phyloP scores from a whole-genome alignment of 2,113 vertebrate genomes.

The Agapornis roseicollis region DNA sequence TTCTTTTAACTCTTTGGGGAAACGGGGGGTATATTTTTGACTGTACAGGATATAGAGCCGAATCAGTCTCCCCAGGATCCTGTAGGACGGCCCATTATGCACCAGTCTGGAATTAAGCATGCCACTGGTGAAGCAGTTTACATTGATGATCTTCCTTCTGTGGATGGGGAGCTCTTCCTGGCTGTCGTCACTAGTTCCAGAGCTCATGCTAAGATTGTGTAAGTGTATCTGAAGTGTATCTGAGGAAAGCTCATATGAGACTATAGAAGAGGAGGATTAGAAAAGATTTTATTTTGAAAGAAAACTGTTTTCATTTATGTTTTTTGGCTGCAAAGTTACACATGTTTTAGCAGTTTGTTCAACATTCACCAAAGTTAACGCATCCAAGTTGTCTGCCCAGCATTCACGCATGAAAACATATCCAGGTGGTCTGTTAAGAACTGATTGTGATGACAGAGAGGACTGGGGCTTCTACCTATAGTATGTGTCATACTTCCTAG shows the following conservation, averaged over 20 bases:
- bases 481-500: neutral
- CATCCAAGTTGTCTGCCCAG: neutral
- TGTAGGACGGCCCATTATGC: constrained; percentile 86
- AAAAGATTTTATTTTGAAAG: neutral
- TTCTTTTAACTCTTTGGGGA: neutral
- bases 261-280: neutral
- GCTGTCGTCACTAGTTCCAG: constrained; percentile 85
- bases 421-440: neutral
- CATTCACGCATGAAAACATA: neutral
- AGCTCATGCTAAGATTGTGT: constrained; percentile 85
- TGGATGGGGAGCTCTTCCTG: constrained; percentile 84
- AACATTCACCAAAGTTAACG: neutral
- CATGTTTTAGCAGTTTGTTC: neutral
- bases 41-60: constrained; percentile 69
- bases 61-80: constrained; percentile 79
- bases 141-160: constrained; percentile 83
- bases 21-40: neutral
- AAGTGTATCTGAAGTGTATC: constrained; percentile 43
- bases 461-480: neutral
- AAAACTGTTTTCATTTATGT: neutral
- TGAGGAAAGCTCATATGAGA: neutral
- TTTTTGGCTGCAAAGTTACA: neutral
- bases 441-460: neutral
- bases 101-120: constrained; percentile 85
- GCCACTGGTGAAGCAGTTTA: constrained; percentile 89